Base-by-base conservation (phyloP, 2,113 vertebrate species). In the Meles meles region DNA sequence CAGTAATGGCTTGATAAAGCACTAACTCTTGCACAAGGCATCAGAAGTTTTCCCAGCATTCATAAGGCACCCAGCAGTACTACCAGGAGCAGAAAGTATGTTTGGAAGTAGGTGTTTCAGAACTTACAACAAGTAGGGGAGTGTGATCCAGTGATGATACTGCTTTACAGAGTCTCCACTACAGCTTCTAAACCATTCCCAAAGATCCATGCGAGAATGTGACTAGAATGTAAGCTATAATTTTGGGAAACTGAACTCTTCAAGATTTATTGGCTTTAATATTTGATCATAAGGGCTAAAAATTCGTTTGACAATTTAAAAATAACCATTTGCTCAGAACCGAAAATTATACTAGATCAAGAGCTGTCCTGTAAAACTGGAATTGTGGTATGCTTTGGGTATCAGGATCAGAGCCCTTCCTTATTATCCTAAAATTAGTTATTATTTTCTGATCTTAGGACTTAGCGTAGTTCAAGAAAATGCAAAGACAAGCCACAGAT, bases 391-490 rank as follows among this genome's bases (percentile, higher is more conserved):
- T 79, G 44, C 72, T 92, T 77, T 69, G 47, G 21, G 29, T 39
- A 37, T 67, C 23, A 79, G 34, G 67, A 88, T 88, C 34, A 81
- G 29, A 69, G 34, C 15, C 88, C n/a, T 88, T 93, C 63, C 63
- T 69, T 77, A 88, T 93, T 85, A 52, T 20, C 4, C 59, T 93
- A 71, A 91, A 86, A 84, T 34, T 88, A 87, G 81, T 92, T 4
- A 39, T 86, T 72, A 42, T 90, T 91, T 97, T 93, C 69, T 77
- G 23, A 96, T 85, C 27, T 85, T 91, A 29, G 96, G 93, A 47
- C 25, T 37, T 90, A 94, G n/a, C 29, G 49, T 18, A 29, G 15
- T 76, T 84, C 37, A 67, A 84, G 29, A 67, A 31, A 84, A 67
- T 44, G 57, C 77, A 47, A 90, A 74, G 93, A 71, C 10, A 82